Percentiles rank a stretch among this genome's conserved stretches.
Conservation (phyloP, 1,140 invertebrate genomes). For the Popillia japonica region DNA sequence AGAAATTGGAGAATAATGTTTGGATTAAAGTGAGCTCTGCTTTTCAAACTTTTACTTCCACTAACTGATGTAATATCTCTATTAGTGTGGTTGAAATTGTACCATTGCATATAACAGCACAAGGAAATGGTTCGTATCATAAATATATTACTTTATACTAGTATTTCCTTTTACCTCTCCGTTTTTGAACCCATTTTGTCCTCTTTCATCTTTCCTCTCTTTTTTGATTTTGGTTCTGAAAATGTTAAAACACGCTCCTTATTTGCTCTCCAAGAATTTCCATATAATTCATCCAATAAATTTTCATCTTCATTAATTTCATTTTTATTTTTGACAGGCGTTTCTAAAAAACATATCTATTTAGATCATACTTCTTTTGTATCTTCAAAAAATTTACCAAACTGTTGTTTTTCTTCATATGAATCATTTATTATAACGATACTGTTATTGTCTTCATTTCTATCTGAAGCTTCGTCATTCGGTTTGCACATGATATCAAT, state of each 20-base stretch:
- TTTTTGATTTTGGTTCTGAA: conserved; percentile 47
- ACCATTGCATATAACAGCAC: too few relatives aligned
- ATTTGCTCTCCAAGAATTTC: conserved; percentile 54
- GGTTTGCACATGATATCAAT: neutral
- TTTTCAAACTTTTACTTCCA: too few relatives aligned
- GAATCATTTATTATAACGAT: conserved; percentile 41
- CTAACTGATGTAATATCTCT: too few relatives aligned
- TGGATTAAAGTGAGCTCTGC: too few relatives aligned
- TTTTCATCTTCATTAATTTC: conserved; percentile 43
- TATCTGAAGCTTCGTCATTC: neutral
- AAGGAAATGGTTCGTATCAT: too few relatives aligned
- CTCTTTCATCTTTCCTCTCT: conserved; percentile 13
- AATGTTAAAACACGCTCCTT: conserved; percentile 50
- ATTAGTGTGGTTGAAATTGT: too few relatives aligned
- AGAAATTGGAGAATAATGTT: too few relatives aligned
- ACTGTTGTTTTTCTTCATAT: conserved; percentile 28
- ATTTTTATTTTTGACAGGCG: conserved; percentile 21
- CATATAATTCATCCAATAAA: conserved; percentile 56
- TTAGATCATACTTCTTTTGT: too few relatives aligned
- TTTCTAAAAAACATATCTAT: neutral
- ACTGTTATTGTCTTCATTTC: neutral
- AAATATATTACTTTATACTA: too few relatives aligned
- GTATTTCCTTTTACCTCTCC: conserved; percentile 24
- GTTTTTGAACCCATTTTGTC: neutral
- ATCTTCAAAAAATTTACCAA: conserved; percentile 17